These are phyloP conservation scores for Helarctos malayanus DNA, from an alignment of 2,797 vertebrate species.

Conservation along the genomic window DNA sequence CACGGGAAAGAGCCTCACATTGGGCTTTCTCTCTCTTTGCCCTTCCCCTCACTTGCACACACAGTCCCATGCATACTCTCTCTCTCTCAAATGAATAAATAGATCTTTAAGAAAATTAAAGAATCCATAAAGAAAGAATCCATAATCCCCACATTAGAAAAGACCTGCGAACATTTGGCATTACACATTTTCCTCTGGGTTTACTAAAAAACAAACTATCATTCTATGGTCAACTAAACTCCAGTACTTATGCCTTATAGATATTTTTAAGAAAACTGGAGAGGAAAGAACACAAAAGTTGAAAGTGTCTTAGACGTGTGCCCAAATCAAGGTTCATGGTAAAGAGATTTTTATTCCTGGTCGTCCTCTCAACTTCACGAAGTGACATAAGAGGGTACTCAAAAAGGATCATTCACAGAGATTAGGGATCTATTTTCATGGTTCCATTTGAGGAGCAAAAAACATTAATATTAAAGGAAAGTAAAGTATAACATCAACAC, in stretches of 20 bases:
- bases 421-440: not conserved
- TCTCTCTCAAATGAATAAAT: not conserved
- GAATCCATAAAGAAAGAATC: too few species aligned
- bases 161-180: not conserved
- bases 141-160: not conserved
- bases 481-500: not conserved
- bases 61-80: not conserved
- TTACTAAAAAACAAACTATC: not conserved
- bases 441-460: not conserved
- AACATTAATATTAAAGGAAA: not conserved
- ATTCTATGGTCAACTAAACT: not conserved
- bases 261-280: not conserved
- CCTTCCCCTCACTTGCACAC: not conserved
- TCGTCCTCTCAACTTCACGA: not conserved
- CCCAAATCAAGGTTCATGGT: too few species aligned
- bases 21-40: not conserved
- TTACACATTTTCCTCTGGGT: not conserved
- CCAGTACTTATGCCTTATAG: not conserved
- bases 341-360: not conserved
- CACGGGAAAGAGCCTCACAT: not conserved
- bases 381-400: not conserved
- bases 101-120: not conserved
- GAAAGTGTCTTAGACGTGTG: not conserved
- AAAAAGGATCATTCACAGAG: not conserved
- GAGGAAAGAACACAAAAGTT: not conserved